Evolutionary conservation across 2,888 invertebrate genomes (phyloP).

Genomic region (Nesidiocoris tenuis): DNA sequence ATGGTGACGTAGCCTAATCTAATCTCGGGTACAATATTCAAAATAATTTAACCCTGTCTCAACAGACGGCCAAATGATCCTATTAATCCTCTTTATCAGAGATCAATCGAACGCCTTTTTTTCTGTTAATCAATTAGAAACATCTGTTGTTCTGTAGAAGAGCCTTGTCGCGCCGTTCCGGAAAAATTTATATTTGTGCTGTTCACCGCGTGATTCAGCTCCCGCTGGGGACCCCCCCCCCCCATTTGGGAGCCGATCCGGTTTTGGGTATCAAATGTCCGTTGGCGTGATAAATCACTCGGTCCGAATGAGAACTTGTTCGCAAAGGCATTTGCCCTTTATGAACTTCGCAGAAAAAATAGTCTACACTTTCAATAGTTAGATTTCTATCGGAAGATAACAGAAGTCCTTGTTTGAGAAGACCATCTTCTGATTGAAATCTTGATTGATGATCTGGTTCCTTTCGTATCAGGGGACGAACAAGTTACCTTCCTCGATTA

Average conservation of each 20-base stretch:
- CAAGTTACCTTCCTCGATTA: not conserved
- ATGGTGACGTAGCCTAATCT: too few relatives aligned
- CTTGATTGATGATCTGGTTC: not conserved
- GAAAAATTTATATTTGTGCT: too few relatives aligned
- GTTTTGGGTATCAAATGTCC: not conserved
- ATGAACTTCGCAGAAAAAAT: not conserved
- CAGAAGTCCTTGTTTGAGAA: not conserved
- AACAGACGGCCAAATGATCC: too few relatives aligned
- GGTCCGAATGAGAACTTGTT: not conserved
- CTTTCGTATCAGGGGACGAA: not conserved
- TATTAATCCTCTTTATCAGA: too few relatives aligned
- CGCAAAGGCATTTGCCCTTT: not conserved
- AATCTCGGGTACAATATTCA: too few relatives aligned
- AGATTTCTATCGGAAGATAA: not conserved
- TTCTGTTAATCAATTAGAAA: too few relatives aligned
- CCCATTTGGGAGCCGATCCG: not conserved
- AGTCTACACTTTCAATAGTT: not conserved
- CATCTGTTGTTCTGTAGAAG: too few relatives aligned
- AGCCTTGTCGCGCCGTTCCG: not conserved
- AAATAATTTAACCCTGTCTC: too few relatives aligned
- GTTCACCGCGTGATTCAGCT: not conserved
- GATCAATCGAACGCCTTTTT: too few relatives aligned
- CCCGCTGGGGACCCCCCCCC: too few relatives aligned
- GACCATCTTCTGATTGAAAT: not conserved
- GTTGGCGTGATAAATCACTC: not conserved